Evolutionary conservation across 2,888 invertebrate genomes (phyloP), one percentile per base, ranked within the genome.

Genomic region (Stenotaenia linearis): DNA sequence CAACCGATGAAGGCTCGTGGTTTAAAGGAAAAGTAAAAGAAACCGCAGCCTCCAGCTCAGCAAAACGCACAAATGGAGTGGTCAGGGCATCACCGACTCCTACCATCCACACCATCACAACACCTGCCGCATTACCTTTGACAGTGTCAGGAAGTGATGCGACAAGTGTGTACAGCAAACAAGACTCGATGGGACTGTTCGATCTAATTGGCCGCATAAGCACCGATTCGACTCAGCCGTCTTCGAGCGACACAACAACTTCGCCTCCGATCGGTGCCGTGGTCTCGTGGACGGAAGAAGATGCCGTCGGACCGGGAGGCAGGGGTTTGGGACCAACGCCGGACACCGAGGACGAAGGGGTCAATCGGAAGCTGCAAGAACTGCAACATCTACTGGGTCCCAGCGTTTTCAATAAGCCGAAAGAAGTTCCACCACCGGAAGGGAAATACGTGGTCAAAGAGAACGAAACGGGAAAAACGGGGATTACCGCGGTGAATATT

Each of bases 301-400:
- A 23, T 12, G 35, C 77, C 6, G 23, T 10, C 3, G 15, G 4
- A 18, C 7, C 18, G 3, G 77, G 23, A 28, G 3, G 75, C 7
- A 28, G 75, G 28, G 77, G 37, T 3, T 12, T 77, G 35, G 37
- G 32, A 12, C 32, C 35, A 3, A 37, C 30, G 2, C 30, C 23
- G 32, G 77, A 77, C 18, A 37, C 12, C 7, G 40, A 37, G 9
- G 45, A 23, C 15, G 78, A 78, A 40, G 28, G 25, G 6, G 78
- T 78, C 15, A 56, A 9, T 1, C 50, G n/a, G 28, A 78, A 78
- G 18, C 30, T 78, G 25, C 35, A 30, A 10, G 78, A 78, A 28
- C n/a, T 78, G 1, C 78, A 78, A 50, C 78, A 78, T 9, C n/a
- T 78, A 2, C 28, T 78, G n/a, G 78, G 78, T 56, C 78, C 78